Conservation (phyloP, 2,888 invertebrate species). For the Busseola fusca region DNA sequence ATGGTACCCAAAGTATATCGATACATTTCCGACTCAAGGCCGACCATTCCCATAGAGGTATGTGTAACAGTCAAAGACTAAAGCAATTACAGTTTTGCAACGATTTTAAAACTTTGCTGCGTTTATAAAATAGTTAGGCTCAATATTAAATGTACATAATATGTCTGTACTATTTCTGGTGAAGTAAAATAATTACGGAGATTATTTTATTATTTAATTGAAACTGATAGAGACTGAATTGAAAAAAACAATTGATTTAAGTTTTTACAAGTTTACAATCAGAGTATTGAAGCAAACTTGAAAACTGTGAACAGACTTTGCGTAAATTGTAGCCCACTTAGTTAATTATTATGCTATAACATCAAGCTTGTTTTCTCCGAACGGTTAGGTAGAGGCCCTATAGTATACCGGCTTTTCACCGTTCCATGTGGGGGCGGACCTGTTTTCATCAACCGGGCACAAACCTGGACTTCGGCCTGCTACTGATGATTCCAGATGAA, state of each 20-base stretch:
- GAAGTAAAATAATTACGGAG: neutral
- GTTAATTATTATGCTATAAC: neutral
- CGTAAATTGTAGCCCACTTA: neutral
- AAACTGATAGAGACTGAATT: neutral
- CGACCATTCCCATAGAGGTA: conserved; percentile 32
- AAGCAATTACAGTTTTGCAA: conserved; percentile 46
- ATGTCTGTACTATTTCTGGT: neutral
- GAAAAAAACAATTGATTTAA: neutral
- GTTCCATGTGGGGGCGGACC: neutral
- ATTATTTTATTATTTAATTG: conserved; percentile 9
- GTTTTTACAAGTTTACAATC: neutral
- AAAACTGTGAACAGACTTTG: neutral
- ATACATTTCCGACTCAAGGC: conserved; percentile 43
- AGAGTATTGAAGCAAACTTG: neutral
- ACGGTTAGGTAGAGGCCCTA: neutral
- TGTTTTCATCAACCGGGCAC: neutral
- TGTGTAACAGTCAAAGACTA: conserved; percentile 37
- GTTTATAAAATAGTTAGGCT: conserved; percentile 27
- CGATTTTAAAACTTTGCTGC: conserved; percentile 29
- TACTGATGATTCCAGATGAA: neutral
- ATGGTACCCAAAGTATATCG: conserved; percentile 38
- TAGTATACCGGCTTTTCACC: neutral
- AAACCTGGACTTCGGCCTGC: neutral
- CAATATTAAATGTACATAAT: conserved; percentile 22
- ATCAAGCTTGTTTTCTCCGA: too few relatives aligned